Percentiles rank a stretch among this genome's conserved stretches.
phyloP scores from a whole-genome alignment of 2,888 invertebrate genomes.

The Scaptodrosophila latifasciaeformis region DNA sequence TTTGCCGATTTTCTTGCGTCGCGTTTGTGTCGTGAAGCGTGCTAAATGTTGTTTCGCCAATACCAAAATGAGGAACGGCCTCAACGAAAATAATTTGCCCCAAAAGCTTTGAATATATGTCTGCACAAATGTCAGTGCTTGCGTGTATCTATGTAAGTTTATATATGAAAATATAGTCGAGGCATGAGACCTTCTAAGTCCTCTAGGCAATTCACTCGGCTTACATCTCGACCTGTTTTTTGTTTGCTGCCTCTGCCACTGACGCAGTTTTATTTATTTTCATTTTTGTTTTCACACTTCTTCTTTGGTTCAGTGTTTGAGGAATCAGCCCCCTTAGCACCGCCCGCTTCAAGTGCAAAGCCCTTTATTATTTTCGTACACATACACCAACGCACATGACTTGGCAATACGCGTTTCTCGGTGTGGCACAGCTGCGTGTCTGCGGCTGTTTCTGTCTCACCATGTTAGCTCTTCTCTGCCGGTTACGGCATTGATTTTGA shows the following conservation, averaged over 20 bases:
- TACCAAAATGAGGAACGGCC: conserved; percentile 29
- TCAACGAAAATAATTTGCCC: conserved; percentile 59
- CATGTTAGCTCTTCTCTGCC: too few species aligned
- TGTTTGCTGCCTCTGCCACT: conserved; percentile 41
- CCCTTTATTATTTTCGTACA: conserved; percentile 62
- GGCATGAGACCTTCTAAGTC: conserved; percentile 28
- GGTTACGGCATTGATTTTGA: too few species aligned
- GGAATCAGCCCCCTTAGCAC: too few species aligned
- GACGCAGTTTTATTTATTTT: conserved; percentile 60
- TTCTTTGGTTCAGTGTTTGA: not conserved
- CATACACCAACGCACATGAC: too few species aligned
- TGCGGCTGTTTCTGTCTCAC: too few species aligned
- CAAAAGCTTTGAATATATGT: conserved; percentile 37
- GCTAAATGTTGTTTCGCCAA: conserved; percentile 52
- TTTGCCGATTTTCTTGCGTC: conserved; percentile 58
- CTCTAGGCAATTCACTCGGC: not conserved
- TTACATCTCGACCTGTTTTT: conserved; percentile 37
- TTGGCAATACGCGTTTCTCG: too few species aligned
- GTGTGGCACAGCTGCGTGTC: too few species aligned
- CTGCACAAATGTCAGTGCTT: conserved; percentile 7
- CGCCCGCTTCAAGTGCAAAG: conserved; percentile 55
- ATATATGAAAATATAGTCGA: not conserved
- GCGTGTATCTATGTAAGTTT: conserved; percentile 13
- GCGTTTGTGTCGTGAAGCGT: conserved; percentile 36
- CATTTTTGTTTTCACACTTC: conserved; percentile 61